Evolutionary conservation across 2,888 invertebrate species (phyloP).

Genomic region (Drosophila rubida): DNA sequence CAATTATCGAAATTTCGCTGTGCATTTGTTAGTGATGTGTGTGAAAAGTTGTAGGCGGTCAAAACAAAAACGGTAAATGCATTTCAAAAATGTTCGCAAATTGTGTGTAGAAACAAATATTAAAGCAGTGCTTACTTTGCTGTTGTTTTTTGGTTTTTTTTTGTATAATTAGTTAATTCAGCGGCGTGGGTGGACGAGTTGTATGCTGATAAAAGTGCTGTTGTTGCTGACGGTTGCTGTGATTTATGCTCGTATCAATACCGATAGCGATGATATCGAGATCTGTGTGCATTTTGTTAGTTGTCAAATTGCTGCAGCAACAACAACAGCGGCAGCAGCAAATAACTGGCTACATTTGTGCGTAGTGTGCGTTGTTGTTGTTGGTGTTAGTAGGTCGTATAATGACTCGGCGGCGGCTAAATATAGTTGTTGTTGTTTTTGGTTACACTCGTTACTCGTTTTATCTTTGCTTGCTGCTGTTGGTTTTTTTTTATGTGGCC

Average conservation of each 20-base stretch:
- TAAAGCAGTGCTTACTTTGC: constrained; percentile 76
- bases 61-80: constrained; percentile 52
- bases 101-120: constrained; percentile 23
- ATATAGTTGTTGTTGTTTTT: constrained; percentile 58
- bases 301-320: constrained; percentile 39
- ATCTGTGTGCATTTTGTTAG: constrained; percentile 72
- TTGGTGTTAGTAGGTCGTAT: constrained; percentile 65
- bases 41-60: constrained; percentile 43
- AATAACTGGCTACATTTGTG: constrained; percentile 58
- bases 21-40: constrained; percentile 55
- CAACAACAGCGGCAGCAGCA: constrained; percentile 50
- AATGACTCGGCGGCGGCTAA: constrained; percentile 71
- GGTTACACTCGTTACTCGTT: constrained; percentile 74
- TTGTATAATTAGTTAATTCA: constrained; percentile 51
- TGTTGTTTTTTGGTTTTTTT: constrained; percentile 54
- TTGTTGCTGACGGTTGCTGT: constrained; percentile 60
- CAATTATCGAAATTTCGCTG: constrained; percentile 56
- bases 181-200: constrained; percentile 78
- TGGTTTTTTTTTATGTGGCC: constrained; percentile 61
- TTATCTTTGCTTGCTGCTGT: constrained; percentile 33
- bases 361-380: constrained; percentile 41
- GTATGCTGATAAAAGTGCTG: constrained; percentile 73
- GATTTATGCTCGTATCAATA: constrained; percentile 58
- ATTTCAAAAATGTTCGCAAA: constrained; percentile 22
- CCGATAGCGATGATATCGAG: constrained; percentile 48